These are phyloP conservation scores for Craniophora ligustri DNA, from an alignment of 2,888 invertebrate genomes.

Conservation along the genomic window DNA sequence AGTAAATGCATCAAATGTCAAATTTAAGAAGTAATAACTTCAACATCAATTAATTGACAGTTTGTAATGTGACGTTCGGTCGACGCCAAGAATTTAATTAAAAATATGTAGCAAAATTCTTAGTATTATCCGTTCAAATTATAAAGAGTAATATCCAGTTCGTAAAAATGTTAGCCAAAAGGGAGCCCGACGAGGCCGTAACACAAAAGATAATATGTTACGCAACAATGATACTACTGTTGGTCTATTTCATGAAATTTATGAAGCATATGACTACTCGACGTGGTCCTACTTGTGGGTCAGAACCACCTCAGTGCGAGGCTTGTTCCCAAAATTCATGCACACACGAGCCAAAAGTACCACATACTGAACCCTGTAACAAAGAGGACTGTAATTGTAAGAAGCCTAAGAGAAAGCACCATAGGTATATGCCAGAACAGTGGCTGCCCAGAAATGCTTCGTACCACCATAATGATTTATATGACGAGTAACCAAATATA, in stretches of 20 bases:
- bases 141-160: neutral
- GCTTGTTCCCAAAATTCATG: neutral
- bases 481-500: constrained; percentile 43
- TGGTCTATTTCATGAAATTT: constrained; percentile 62
- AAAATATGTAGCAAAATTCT: constrained; percentile 47
- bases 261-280: constrained; percentile 47
- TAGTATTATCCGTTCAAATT: constrained; percentile 6
- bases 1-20: neutral
- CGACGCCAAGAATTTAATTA: constrained; percentile 20
- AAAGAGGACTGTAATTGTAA: constrained; percentile 40
- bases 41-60: constrained; percentile 14
- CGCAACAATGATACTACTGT: constrained; percentile 56
- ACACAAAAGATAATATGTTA: constrained; percentile 61
- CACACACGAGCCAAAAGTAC: constrained; percentile 3
- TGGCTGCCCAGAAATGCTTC: constrained; percentile 54
- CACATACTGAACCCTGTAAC: constrained; percentile 34
- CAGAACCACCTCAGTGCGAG: neutral
- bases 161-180: constrained; percentile 66
- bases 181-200: constrained; percentile 56
- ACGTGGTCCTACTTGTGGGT: neutral
- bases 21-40: neutral
- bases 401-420: constrained; percentile 58
- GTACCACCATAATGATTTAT: constrained; percentile 40
- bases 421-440: constrained; percentile 58
- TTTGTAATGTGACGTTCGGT: constrained; percentile 4